These are phyloP conservation scores for Dynastes hyllus DNA, from an alignment of 2,888 invertebrate genomes.

Conservation along the genomic window DNA sequence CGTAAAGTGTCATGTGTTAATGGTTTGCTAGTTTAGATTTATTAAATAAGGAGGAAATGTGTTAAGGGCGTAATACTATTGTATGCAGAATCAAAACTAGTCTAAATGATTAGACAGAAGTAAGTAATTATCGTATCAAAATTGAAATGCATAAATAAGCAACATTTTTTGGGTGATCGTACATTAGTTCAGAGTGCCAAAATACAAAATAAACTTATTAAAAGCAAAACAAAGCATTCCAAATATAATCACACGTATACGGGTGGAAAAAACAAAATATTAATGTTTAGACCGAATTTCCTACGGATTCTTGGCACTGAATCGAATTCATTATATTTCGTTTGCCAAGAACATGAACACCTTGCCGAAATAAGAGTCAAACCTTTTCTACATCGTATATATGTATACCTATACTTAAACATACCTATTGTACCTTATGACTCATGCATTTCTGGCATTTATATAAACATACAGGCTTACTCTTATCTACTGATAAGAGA, in stretches of 20 bases:
- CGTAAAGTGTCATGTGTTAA: too few species aligned
- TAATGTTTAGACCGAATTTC: constrained; percentile 35
- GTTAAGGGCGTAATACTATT: too few species aligned
- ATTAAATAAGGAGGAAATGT: too few species aligned
- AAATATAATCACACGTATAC: constrained; percentile 39
- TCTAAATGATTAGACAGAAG: neutral
- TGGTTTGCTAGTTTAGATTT: too few species aligned
- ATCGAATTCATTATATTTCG: constrained; percentile 39
- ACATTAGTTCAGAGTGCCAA: constrained; percentile 25
- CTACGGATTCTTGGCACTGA: constrained; percentile 43
- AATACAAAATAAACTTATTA: constrained; percentile 38
- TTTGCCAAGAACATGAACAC: constrained; percentile 48
- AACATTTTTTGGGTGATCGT: neutral
- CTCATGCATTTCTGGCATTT: too few species aligned
- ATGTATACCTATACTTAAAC: too few species aligned
- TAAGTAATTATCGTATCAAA: constrained; percentile 20
- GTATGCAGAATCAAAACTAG: too few species aligned
- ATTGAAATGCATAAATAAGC: constrained; percentile 3
- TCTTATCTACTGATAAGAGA: too few species aligned
- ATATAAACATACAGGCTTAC: too few species aligned
- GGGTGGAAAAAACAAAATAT: constrained; percentile 36
- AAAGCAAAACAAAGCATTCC: constrained; percentile 43
- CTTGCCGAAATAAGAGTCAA: constrained; percentile 22
- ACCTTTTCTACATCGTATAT: too few species aligned
- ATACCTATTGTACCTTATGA: too few species aligned